Conservation (phyloP, 1,140 invertebrate genomes). For the Olivierus martensii region DNA sequence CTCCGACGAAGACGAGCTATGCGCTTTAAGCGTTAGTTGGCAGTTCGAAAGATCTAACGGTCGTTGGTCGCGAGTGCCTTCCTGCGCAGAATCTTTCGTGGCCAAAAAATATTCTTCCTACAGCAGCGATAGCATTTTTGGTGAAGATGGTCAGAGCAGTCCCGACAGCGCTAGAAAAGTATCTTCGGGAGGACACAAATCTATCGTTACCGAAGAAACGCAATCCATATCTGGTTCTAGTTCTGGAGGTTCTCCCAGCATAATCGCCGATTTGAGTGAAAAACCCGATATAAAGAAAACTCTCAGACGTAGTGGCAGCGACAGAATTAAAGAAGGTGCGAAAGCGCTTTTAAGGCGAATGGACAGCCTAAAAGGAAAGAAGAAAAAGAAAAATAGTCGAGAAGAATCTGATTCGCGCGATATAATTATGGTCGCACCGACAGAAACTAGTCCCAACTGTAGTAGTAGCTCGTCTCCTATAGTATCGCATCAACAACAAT, state of each 20-base stretch:
- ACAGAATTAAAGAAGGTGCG: conserved; percentile 62
- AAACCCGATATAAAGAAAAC: conserved; percentile 4
- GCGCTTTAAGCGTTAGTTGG: conserved; percentile 87
- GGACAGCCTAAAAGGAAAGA: conserved; percentile 57
- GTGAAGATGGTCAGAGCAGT: conserved; percentile 24
- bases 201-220: too few species aligned
- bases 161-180: conserved; percentile 6
- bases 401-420: conserved; percentile 52
- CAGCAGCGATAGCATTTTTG: conserved; percentile 31
- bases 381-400: conserved; percentile 26
- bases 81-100: background rate
- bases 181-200: background rate
- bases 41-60: conserved; percentile 77
- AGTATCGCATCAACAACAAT: conserved; percentile 25
- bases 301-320: conserved; percentile 59
- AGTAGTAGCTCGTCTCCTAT: conserved; percentile 12
- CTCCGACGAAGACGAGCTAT: conserved; percentile 71
- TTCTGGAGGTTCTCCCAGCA: conserved; percentile 11
- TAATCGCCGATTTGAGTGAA: conserved; percentile 6
- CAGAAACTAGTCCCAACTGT: conserved; percentile 5
- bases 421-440: conserved; percentile 40
- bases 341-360: conserved; percentile 64
- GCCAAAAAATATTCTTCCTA: conserved; percentile 13
- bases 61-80: conserved; percentile 65
- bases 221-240: conserved; percentile 7